Evolutionary conservation across 1,140 invertebrate species (phyloP), one percentile per base, ranked within the genome.

Genomic region (Halictus rubicundus): DNA sequence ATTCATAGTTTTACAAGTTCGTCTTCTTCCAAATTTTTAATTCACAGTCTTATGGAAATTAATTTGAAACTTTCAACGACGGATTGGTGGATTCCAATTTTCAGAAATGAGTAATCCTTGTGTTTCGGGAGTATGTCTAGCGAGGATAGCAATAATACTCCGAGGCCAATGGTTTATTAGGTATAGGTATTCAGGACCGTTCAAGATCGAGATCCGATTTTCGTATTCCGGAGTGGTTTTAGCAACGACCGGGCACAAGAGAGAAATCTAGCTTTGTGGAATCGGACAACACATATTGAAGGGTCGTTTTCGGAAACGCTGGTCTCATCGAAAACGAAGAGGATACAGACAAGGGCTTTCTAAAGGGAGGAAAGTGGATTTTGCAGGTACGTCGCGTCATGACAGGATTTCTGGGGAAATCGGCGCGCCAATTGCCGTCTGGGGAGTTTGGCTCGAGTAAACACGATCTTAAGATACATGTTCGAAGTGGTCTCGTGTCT

Each of bases 361-460:
- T n/a, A 21, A 63, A 63, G 14, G 12, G 10, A 32, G 23, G 66
- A 60, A 60, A 69, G 54, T 75, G 27, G 19, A 76, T 68, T 76
- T 46, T n/a, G 52, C 37, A 49, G 64, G 21, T 46, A 32, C 21
- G 39, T 4, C 19, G 65, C 23, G 46, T 60, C 65, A 49, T 61
- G 65, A 65, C 46, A 37, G 75, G 60, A 79, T 69, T 73, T 79
- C 81, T n/a, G n/a, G n/a, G 46, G 52, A 59, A 79, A 83, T 73
- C 63, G 69, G 57, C 59, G 69, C 59, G 75, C 61, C 81, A 72
- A 83, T 70, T 72, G 16, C 25, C 32, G 66, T 32, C 64, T 60
- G 3, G 60, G 59, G 80, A 79, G 69, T 83, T 83, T 65, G 52
- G 10, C 57, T 69, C 39, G 69, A 5, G 60, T 60, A 84, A 84